These are phyloP conservation scores for Lates japonicus DNA, from an alignment of 2,797 vertebrate genomes.

Conservation along the genomic window DNA sequence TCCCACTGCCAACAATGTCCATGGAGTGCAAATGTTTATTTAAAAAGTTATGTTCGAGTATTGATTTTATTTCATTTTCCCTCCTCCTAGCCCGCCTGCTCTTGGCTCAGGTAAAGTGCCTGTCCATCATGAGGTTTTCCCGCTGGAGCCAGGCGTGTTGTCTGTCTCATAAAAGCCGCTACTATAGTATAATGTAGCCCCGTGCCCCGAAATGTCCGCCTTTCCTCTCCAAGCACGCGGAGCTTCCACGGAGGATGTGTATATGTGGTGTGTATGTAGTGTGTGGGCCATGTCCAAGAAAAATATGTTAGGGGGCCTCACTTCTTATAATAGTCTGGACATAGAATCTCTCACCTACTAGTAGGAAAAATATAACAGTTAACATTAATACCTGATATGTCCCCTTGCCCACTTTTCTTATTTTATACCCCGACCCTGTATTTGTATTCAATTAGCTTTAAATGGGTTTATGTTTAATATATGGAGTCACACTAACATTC, in stretches of 20 bases:
- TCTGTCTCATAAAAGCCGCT: conserved; percentile 75
- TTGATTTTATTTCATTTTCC: conserved; percentile 87
- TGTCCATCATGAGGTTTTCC: conserved; percentile 76
- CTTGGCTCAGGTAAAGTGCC: conserved; percentile 70
- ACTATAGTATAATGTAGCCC: conserved; percentile 77
- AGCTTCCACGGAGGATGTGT: conserved; percentile 70
- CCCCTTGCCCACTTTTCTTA: conserved; percentile 62
- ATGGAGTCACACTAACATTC: conserved; percentile 57
- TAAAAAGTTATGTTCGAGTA: conserved; percentile 87
- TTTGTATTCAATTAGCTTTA: conserved; percentile 83
- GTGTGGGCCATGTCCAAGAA: conserved; percentile 77
- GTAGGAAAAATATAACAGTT: conserved; percentile 76
- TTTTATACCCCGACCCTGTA: conserved; percentile 64
- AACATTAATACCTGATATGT: conserved; percentile 76
- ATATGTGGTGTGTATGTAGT: conserved; percentile 47
- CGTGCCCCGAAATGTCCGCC: conserved; percentile 62
- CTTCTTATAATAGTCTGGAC: conserved; percentile 80
- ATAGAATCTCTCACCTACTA: conserved; percentile 80
- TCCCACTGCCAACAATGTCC: conserved; percentile 84
- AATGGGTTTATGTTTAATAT: conserved; percentile 76
- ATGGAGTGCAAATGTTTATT: conserved; percentile 88
- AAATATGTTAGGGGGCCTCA: conserved; percentile 79
- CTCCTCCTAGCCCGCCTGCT: conserved; percentile 60
- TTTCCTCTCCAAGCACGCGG: conserved; percentile 60
- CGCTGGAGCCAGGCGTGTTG: conserved; percentile 63